A percentile compares a stretch with the other conserved stretches of the same genome.
These are phyloP conservation scores for Masticophis lateralis DNA, from an alignment of 2,797 vertebrate species.

Conservation along the genomic window DNA sequence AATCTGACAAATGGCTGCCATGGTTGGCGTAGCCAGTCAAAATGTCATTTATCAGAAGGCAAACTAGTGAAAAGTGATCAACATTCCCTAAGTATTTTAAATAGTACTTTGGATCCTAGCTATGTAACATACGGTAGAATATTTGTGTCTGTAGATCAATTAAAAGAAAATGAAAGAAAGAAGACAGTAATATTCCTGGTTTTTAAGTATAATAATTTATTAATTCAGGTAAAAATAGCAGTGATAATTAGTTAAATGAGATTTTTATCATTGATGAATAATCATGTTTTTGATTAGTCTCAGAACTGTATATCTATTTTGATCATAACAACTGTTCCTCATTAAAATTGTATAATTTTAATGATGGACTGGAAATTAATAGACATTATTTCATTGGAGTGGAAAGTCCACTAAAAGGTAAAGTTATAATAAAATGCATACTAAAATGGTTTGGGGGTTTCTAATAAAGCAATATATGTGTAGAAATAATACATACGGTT, in stretches of 20 bases:
- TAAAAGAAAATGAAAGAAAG: not conserved
- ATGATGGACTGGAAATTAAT: constrained; percentile 13
- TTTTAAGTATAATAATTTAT: not conserved
- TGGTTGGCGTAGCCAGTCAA: not conserved
- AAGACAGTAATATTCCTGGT: not conserved
- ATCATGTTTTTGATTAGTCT: constrained; percentile 15
- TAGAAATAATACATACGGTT: not conserved
- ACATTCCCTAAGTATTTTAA: not conserved
- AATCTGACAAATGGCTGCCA: not conserved
- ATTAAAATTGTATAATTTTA: constrained; percentile 19
- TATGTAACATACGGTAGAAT: not conserved
- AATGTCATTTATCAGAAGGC: not conserved
- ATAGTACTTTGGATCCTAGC: not conserved
- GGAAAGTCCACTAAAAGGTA: not conserved
- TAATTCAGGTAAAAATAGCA: constrained; percentile 13
- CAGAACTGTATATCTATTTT: constrained; percentile 4
- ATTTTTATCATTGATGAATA: constrained; percentile 9
- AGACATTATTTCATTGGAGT: not conserved
- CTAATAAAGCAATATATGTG: not conserved
- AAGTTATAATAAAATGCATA: not conserved
- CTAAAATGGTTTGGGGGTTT: not conserved
- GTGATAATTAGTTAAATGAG: constrained; percentile 15
- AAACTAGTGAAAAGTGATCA: not conserved
- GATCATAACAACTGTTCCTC: constrained; percentile 9
- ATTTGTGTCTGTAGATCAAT: not conserved